Percentiles rank a stretch among this genome's conserved stretches.
Conservation (phyloP, 2,797 vertebrate genomes). For the Melanogrammus aeglefinus region DNA sequence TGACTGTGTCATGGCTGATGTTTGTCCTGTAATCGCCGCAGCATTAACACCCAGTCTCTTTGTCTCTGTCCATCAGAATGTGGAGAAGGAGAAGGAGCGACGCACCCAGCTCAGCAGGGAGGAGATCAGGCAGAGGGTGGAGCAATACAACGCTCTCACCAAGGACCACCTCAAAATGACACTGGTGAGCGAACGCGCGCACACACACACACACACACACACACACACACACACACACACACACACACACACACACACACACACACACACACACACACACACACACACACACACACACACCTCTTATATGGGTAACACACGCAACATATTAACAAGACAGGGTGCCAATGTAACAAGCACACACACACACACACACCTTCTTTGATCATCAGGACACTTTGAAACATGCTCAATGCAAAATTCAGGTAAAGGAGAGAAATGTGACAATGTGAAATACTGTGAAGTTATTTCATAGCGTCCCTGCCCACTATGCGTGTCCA, state of each 20-base stretch:
- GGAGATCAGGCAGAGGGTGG: slow-evolving; percentile 88
- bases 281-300: neutral
- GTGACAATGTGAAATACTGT: too few relatives aligned
- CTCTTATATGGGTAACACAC: slow-evolving; percentile 49
- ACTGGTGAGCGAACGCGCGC: slow-evolving; percentile 68
- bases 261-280: neutral
- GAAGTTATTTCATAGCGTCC: neutral
- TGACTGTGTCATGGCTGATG: slow-evolving; percentile 10
- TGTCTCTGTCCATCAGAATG: slow-evolving; percentile 77
- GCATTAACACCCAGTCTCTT: neutral
- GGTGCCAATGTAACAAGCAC: slow-evolving; percentile 55
- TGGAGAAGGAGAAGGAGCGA: slow-evolving; percentile 85
- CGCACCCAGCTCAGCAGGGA: slow-evolving; percentile 86
- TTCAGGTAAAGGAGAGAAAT: too few relatives aligned
- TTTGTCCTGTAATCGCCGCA: slow-evolving; percentile 8
- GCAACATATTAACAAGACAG: slow-evolving; percentile 44
- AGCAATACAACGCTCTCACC: slow-evolving; percentile 87
- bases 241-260: neutral
- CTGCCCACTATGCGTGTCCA: neutral
- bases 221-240: slow-evolving; percentile 7
- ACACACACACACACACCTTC: slow-evolving; percentile 6
- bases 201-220: neutral
- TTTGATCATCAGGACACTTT: neutral
- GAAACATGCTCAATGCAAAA: neutral
- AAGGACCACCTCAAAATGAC: slow-evolving; percentile 96